These are phyloP conservation scores for Omphaloscelis lunosa DNA, from an alignment of 2,888 invertebrate species.

Conservation along the genomic window DNA sequence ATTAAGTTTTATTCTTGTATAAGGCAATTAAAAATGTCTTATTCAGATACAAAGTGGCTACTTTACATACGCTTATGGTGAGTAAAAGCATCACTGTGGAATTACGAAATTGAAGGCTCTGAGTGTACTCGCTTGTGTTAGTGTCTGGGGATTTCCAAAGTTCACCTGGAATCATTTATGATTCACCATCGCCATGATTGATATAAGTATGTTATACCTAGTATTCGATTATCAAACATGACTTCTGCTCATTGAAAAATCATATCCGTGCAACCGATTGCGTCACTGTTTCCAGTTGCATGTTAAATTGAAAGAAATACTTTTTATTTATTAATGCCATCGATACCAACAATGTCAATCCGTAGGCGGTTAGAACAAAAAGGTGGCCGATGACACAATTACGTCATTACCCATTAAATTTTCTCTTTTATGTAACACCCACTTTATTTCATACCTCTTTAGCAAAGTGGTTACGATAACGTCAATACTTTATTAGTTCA, in stretches of 20 bases:
- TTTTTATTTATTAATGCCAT: slow-evolving; percentile 22
- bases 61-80: neutral
- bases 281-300: slow-evolving; percentile 5
- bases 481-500: slow-evolving; percentile 10
- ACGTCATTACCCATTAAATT: slow-evolving; percentile 41
- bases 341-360: neutral
- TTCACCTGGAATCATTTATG: slow-evolving; percentile 1
- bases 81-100: neutral
- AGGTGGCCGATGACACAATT: slow-evolving; percentile 42
- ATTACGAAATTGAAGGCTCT: neutral
- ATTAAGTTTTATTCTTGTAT: neutral
- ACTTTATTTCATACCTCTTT: slow-evolving; percentile 32
- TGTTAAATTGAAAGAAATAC: slow-evolving; percentile 18
- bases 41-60: slow-evolving; percentile 5
- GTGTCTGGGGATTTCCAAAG: neutral
- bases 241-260: slow-evolving; percentile 13
- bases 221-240: slow-evolving; percentile 7
- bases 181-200: neutral
- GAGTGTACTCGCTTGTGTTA: neutral
- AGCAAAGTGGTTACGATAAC: slow-evolving; percentile 33
- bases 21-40: neutral
- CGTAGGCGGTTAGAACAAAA: slow-evolving; percentile 33
- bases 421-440: slow-evolving; percentile 36
- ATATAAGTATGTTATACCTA: neutral
- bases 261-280: slow-evolving; percentile 5